Percentiles rank a stretch among this genome's conserved stretches.
These are phyloP conservation scores for Erannis defoliaria DNA, from an alignment of 2,888 invertebrate species.

Conservation along the genomic window DNA sequence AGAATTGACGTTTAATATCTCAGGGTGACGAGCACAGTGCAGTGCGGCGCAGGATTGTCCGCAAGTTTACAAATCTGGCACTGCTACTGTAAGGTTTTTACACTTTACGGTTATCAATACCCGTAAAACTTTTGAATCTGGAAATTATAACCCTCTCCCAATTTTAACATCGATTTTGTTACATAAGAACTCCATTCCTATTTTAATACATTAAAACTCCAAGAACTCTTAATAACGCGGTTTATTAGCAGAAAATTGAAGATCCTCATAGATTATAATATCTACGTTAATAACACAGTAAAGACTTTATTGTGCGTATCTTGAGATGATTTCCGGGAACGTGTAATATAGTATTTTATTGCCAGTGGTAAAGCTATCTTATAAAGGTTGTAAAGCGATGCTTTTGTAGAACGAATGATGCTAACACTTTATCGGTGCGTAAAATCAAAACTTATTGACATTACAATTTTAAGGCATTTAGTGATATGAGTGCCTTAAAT, in stretches of 20 bases:
- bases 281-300: slow-evolving; percentile 37
- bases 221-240: not conserved
- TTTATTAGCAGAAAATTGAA: slow-evolving; percentile 28
- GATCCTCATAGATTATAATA: slow-evolving; percentile 28
- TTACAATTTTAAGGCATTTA: no score
- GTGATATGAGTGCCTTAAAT: no score
- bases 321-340: slow-evolving; percentile 30
- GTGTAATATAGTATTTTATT: slow-evolving; percentile 35
- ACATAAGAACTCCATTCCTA: slow-evolving; percentile 18
- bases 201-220: slow-evolving; percentile 1
- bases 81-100: no score
- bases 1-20: no score
- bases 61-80: no score
- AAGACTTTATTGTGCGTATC: slow-evolving; percentile 37
- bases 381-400: slow-evolving; percentile 21
- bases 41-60: no score
- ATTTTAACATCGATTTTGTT: slow-evolving; percentile 42
- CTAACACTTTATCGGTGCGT: slow-evolving; percentile 5
- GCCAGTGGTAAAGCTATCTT: slow-evolving; percentile 31
- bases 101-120: not conserved
- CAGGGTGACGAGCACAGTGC: no score
- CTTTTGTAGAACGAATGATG: slow-evolving; percentile 17
- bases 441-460: slow-evolving; percentile 3
- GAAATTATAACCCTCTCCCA: slow-evolving; percentile 34
- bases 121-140: not conserved